Evolutionary conservation across 2,113 vertebrate genomes (phyloP), one percentile per base, ranked within the genome.

Genomic region (Catharus fuscescens): DNA sequence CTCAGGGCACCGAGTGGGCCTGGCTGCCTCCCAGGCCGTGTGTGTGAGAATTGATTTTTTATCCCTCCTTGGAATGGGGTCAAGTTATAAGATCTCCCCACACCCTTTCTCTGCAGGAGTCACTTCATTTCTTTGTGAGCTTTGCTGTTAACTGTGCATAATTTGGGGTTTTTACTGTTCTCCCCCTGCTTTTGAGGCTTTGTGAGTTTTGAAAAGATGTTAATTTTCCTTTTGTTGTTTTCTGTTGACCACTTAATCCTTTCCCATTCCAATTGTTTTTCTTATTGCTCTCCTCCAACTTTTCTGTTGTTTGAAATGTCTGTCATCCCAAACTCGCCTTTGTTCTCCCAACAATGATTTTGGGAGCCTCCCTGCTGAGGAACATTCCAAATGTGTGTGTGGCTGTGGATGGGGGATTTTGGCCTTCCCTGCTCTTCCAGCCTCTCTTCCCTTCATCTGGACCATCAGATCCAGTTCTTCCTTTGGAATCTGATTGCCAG

Each of bases 191-290:
- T 94, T 85, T 92, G 93, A 94, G 92, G 88, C 92, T 90, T 88
- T 96, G 93, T 96, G 88, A 83, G 88, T 95, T 97, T 91, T 96
- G 86, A 96, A 96, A 97, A 96, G 95, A 95, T 76, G 95, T 83
- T 94, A 96, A 95, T 96, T 95, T 96, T 89, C 79, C 92, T 96
- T 95, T 94, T 96, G 96, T 95, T 92, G 85, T 85, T 87, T 94
- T 92, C 90, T 74, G 87, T 90, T 95, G 94, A 89, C 93, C 96
- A 90, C 93, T 97, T 95, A 96, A 97, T 97, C 94, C 90, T 94
- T 90, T 80, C 90, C 96, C 93, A 14, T 92, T 94, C 93, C 86
- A 88, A 83, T 92, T 97, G 94, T 95, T 95, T 80, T 93, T 83
- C 90, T 96, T 92, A 48, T 56, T 95, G 92, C 90, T 93, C 85